Conservation (phyloP, 2,888 invertebrate genomes). For the Protophormia terraenovae region DNA sequence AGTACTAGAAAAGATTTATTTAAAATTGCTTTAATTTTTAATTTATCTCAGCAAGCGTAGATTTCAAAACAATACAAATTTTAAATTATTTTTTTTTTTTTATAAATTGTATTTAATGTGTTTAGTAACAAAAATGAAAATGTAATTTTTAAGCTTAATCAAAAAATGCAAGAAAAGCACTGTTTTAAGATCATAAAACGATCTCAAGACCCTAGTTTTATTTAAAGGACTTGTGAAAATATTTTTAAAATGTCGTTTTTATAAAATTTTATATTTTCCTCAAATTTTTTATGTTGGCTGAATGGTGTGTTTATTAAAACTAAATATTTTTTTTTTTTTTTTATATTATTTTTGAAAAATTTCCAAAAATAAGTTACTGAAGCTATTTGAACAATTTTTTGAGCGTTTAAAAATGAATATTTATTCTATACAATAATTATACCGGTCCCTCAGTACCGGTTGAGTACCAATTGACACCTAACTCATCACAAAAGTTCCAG, state of each 20-base stretch:
- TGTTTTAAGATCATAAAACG: neutral
- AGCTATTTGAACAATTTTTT: too few relatives aligned
- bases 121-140: neutral
- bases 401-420: too few relatives aligned
- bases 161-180: conserved; percentile 61
- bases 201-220: neutral
- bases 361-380: too few relatives aligned
- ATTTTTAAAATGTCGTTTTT: neutral
- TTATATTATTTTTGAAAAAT: too few relatives aligned
- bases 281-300: neutral
- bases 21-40: neutral
- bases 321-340: too few relatives aligned
- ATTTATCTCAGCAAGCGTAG: conserved; percentile 7
- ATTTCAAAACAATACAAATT: conserved; percentile 52
- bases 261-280: neutral
- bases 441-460: too few relatives aligned
- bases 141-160: neutral
- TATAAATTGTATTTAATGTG: neutral
- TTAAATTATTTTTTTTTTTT: neutral
- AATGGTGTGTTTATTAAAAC: neutral
- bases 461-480: too few relatives aligned
- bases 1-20: too few relatives aligned
- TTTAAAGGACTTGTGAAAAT: neutral
- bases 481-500: too few relatives aligned
- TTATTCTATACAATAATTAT: too few relatives aligned